Evolutionary conservation across 1,140 invertebrate genomes (phyloP).

Genomic region (Magallana gigas): DNA sequence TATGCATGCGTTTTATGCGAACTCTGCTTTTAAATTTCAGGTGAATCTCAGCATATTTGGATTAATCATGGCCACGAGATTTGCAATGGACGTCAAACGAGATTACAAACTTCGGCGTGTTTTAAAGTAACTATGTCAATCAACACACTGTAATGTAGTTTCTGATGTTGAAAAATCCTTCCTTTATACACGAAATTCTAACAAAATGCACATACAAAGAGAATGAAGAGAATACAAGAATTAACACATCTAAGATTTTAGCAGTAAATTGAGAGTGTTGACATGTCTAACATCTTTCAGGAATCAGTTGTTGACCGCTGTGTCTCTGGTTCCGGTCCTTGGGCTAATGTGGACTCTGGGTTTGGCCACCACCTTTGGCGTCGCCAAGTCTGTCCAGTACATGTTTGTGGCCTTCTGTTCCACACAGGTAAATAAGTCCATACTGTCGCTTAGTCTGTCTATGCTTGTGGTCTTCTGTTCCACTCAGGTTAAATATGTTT

Average conservation of each 20-base stretch:
- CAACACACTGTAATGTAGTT: too few species aligned
- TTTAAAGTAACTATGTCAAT: slow-evolving; percentile 47
- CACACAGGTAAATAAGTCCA: slow-evolving; percentile 55
- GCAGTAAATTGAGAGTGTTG: not conserved
- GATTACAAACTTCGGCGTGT: slow-evolving; percentile 16
- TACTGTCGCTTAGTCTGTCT: too few species aligned
- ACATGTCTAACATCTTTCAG: slow-evolving; percentile 34
- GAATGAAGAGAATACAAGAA: too few species aligned
- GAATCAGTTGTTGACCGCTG: slow-evolving; percentile 51
- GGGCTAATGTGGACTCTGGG: slow-evolving; percentile 62
- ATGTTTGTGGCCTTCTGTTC: slow-evolving; percentile 62
- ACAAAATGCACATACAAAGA: too few species aligned
- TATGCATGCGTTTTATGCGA: too few species aligned
- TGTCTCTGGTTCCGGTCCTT: slow-evolving; percentile 59
- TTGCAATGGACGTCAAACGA: slow-evolving; percentile 53
- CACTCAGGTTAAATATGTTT: too few species aligned
- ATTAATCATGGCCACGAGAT: slow-evolving; percentile 52
- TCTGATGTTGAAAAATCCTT: too few species aligned
- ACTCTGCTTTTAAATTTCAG: slow-evolving; percentile 26
- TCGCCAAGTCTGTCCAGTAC: slow-evolving; percentile 48
- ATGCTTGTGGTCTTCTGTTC: too few species aligned
- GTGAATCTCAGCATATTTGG: slow-evolving; percentile 51
- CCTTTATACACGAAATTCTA: too few species aligned
- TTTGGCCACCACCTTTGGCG: slow-evolving; percentile 40
- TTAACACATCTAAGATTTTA: not conserved